phyloP scores from a whole-genome alignment of 2,888 invertebrate species.

The Hybos culiciformis region DNA sequence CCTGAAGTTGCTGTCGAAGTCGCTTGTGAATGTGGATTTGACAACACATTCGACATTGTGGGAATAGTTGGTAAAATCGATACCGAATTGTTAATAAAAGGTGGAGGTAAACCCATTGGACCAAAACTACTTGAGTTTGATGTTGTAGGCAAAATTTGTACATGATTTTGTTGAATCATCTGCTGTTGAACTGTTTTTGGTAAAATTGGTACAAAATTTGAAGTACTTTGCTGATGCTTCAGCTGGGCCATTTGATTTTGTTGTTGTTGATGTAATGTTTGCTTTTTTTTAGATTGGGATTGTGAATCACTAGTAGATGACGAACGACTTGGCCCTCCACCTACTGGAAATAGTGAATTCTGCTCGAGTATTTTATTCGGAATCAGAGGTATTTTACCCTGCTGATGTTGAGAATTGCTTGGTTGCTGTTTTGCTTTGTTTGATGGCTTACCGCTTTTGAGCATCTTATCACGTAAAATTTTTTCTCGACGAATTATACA shows the following conservation, averaged over 20 bases:
- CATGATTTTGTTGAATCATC: conserved; percentile 5
- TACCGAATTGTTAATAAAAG: not conserved
- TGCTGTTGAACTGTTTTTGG: conserved; percentile 11
- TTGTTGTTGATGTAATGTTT: conserved; percentile 6
- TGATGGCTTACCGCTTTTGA: conserved; percentile 19
- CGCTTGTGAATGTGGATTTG: conserved; percentile 10
- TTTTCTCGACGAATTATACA: conserved; percentile 56
- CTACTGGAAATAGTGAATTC: conserved; percentile 16
- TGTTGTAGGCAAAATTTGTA: conserved; percentile 1
- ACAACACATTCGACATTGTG: conserved; percentile 4
- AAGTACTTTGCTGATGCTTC: conserved; percentile 9
- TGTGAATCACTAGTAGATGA: conserved; percentile 9
- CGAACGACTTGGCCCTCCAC: conserved; percentile 7
- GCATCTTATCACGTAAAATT: conserved; percentile 45
- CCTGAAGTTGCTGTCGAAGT: conserved; percentile 18
- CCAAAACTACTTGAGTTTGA: conserved; percentile 4
- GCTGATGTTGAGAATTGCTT: conserved; percentile 14
- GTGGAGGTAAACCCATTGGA: not conserved
- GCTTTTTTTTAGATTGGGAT: conserved; percentile 8
- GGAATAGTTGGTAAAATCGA: conserved; percentile 1
- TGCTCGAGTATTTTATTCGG: conserved; percentile 18
- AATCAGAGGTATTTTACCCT: conserved; percentile 12
- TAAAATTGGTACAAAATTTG: not conserved
- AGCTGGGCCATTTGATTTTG: conserved; percentile 10
- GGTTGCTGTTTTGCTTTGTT: conserved; percentile 9